Percentiles rank a stretch among this genome's conserved stretches.
Conservation (phyloP, 2,888 invertebrate genomes). For the Leptinotarsa haldemani region DNA sequence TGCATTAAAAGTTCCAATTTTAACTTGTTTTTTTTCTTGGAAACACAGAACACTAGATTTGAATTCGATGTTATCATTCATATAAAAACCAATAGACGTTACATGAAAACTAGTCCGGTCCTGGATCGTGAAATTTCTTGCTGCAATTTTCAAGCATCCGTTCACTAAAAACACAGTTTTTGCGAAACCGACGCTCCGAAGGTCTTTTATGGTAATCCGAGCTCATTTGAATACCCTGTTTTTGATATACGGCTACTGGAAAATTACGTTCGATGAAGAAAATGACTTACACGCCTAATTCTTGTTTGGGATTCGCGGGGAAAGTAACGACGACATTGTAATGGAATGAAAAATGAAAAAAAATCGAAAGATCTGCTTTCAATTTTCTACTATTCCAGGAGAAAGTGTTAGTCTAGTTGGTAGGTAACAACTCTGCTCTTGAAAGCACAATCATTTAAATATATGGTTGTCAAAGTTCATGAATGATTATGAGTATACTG, state of each 20-base stretch:
- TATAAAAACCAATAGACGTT: too few relatives aligned
- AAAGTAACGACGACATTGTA: not conserved
- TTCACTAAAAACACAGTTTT: constrained; percentile 14
- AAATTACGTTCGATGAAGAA: constrained; percentile 10
- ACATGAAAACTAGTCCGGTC: not conserved
- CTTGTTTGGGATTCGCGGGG: not conserved
- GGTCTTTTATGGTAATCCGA: constrained; percentile 7
- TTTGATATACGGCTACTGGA: constrained; percentile 12
- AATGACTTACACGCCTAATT: constrained; percentile 9
- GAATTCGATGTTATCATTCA: too few relatives aligned
- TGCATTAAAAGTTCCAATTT: too few relatives aligned
- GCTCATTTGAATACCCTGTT: constrained; percentile 8
- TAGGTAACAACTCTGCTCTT: too few relatives aligned
- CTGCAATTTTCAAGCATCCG: constrained; percentile 11
- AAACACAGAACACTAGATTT: too few relatives aligned
- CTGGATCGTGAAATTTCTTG: constrained; percentile 1
- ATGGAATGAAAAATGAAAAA: not conserved
- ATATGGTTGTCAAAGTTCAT: too few relatives aligned
- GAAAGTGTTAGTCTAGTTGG: too few relatives aligned
- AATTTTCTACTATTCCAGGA: too few relatives aligned
- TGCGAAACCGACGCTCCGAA: not conserved
- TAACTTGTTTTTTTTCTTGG: too few relatives aligned
- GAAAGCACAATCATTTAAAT: too few relatives aligned
- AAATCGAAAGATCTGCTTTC: not conserved
- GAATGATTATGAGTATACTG: too few relatives aligned